Conservation (phyloP, 1,140 invertebrate species). For the Prorops nasuta region DNA sequence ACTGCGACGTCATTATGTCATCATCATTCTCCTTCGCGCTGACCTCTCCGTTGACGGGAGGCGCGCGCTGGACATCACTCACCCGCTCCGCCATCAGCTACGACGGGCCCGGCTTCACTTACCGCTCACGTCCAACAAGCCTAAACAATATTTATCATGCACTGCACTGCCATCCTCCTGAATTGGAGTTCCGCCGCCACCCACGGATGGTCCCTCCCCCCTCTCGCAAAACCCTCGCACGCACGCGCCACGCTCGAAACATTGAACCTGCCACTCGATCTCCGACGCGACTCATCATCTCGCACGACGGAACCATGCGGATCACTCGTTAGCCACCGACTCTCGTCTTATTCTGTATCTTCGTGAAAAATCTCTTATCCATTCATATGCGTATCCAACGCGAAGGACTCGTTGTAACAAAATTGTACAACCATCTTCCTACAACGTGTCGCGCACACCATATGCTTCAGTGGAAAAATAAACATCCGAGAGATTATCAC, state of each 20-base stretch:
- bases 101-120: slow-evolving; percentile 35
- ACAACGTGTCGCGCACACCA: no score
- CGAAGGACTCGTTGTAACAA: neutral
- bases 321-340: no score
- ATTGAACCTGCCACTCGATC: no score
- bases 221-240: no score
- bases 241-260: no score
- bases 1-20: slow-evolving; percentile 57
- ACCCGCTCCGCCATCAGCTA: slow-evolving; percentile 37
- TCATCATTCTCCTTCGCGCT: slow-evolving; percentile 53
- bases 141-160: slow-evolving; percentile 52
- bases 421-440: no score
- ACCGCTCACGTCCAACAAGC: slow-evolving; percentile 30
- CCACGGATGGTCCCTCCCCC: slow-evolving; percentile 28
- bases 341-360: no score
- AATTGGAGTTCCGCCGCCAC: slow-evolving; percentile 49
- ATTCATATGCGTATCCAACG: neutral
- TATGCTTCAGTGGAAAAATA: no score
- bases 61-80: slow-evolving; percentile 51
- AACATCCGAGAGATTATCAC: neutral
- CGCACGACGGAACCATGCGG: no score
- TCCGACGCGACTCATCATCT: no score
- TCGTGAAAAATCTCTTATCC: no score
- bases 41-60: slow-evolving; percentile 48
- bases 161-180: slow-evolving; percentile 26